Conservation (phyloP, 2,113 vertebrate genomes). For the Dunckerocampus dactyliophorus region DNA sequence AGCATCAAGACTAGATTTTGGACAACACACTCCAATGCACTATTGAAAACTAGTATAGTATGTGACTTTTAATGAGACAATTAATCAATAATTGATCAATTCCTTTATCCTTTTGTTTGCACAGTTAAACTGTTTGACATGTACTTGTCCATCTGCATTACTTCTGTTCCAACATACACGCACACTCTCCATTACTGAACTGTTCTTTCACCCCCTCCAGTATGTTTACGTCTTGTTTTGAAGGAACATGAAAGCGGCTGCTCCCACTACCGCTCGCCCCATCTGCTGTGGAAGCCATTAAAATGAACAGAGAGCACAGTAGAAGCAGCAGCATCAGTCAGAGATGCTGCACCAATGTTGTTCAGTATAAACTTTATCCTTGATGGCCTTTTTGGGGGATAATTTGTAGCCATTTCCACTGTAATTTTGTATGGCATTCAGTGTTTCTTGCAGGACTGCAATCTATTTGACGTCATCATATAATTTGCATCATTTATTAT, state of each 20-base stretch:
- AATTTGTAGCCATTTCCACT: no score
- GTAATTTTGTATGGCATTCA: no score
- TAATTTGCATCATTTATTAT: no score
- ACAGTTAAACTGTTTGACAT: background rate
- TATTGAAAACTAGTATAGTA: no score
- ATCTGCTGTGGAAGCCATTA: constrained; percentile 48
- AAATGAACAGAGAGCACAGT: constrained; percentile 31
- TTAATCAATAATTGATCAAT: background rate
- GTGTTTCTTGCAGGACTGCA: no score
- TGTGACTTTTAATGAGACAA: background rate
- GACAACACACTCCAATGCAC: no score
- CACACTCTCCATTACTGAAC: background rate
- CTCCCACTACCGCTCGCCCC: constrained; percentile 41
- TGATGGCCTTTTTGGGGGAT: background rate
- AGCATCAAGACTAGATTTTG: no score
- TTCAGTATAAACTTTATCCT: constrained; percentile 3
- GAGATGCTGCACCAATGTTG: constrained; percentile 8
- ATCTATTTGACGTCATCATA: no score
- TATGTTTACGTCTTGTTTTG: constrained; percentile 35
- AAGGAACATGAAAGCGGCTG: constrained; percentile 42
- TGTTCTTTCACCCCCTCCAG: background rate
- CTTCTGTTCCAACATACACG: background rate
- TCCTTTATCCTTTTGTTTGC: background rate
- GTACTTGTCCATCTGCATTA: constrained; percentile 12
- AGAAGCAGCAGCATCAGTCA: constrained; percentile 28